phyloP scores from a whole-genome alignment of 2,797 vertebrate species.

The Microctenopoma lineatum region DNA sequence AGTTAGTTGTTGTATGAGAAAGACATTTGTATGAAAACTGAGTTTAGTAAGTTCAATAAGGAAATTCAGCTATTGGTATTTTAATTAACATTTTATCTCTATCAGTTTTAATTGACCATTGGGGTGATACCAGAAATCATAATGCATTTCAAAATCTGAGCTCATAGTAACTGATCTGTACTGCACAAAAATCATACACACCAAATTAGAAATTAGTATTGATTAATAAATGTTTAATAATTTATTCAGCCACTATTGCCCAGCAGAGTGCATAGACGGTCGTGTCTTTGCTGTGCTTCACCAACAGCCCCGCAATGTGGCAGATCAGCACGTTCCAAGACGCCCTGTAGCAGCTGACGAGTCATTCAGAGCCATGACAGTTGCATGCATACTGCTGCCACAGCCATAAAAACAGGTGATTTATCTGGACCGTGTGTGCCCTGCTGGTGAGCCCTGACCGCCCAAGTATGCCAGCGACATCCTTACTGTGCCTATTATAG shows the following conservation, averaged over 20 bases:
- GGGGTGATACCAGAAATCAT: too few relatives aligned
- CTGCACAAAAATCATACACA: not conserved
- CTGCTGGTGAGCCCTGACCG: conserved; percentile 65
- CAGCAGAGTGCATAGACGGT: conserved; percentile 11
- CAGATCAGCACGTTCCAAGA: conserved; percentile 59
- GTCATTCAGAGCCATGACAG: conserved; percentile 54
- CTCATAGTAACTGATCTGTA: not conserved
- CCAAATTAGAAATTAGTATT: not conserved
- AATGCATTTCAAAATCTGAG: too few relatives aligned
- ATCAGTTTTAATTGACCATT: not conserved
- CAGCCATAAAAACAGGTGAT: conserved; percentile 73
- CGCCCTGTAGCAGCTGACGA: conserved; percentile 72
- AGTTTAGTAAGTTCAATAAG: conserved; percentile 1
- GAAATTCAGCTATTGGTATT: not conserved
- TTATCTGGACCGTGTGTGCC: conserved; percentile 73
- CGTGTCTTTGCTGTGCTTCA: conserved; percentile 41
- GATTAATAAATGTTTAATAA: conserved; percentile 1
- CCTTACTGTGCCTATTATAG: conserved; percentile 62
- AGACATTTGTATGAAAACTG: not conserved
- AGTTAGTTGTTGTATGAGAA: not conserved
- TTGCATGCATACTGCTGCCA: conserved; percentile 63
- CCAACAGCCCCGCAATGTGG: conserved; percentile 49
- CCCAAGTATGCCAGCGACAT: conserved; percentile 62
- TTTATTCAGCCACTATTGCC: conserved; percentile 4
- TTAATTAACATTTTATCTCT: not conserved